Evolutionary conservation across 2,113 vertebrate genomes (phyloP), one percentile per base, ranked within the genome.

Genomic region (Leptocoma aspasia): DNA sequence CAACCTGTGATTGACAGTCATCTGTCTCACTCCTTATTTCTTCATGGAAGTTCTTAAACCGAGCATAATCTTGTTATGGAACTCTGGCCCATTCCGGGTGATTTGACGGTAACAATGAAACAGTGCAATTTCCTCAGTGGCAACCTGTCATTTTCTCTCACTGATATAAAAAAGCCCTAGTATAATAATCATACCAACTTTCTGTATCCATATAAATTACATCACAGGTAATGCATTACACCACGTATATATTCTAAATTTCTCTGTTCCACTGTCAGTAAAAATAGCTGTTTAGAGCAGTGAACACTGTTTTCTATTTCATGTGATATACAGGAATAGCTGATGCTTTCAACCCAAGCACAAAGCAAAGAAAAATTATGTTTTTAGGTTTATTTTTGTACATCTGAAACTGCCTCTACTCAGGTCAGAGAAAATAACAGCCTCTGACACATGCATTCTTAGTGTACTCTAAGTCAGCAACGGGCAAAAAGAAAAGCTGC

Each of bases 131-230:
- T 86, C 54, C 61, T 57, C 26, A 41, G 11, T 11, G 13, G 7
- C 15, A 45, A 70, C 8, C 30, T 63, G 21, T 24, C 8, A 41
- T 69, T 73, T 90, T 45, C 37, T 59, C 27, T 82, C 27, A 45
- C 1, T 10, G 26, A 53, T 27, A 52, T 2, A 50, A 27, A 77
- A 89, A 72, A 18, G 1, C 14, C 11, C 0, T 0, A 41, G 8
- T 14, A 39, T 22, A 42, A 42, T 7, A 61, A 41, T 15, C 3
- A 0, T 7, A 63, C 16, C 11, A 72, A 41, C 12, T 30, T 81
- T 33, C 31, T 71, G 16, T 27, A 61, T 24, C 57, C 24, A 31
- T 26, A 59, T 26, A 22, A 7, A 35, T 68, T n/a, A 8, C 16
- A 82, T 22, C 16, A 50, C 9, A 52, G 1, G 8, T 28, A 66